These are phyloP conservation scores for Actinopyga echinites DNA, from an alignment of 53 echinoderm and acorn worm genomes.

Conservation along the genomic window DNA sequence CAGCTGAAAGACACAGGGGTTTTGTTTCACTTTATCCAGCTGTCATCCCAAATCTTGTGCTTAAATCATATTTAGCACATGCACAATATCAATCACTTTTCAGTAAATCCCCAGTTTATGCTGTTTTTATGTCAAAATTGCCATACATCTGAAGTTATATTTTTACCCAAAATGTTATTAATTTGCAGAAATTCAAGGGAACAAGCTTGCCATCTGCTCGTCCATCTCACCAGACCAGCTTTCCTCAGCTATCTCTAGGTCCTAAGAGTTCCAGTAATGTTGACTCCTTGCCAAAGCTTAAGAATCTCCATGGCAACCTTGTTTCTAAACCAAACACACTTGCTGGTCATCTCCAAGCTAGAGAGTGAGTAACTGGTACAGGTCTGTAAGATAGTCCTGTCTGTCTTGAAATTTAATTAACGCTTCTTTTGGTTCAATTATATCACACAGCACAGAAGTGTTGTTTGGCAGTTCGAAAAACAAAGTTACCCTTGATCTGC, in stretches of 20 bases:
- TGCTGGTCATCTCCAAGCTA: slow-evolving; percentile 35
- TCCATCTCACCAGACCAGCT: slow-evolving; percentile 59
- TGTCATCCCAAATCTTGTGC: too few species aligned
- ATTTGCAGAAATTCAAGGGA: slow-evolving; percentile 37
- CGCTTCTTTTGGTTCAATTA: too few species aligned
- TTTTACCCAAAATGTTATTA: background rate
- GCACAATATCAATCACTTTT: too few species aligned
- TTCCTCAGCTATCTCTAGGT: slow-evolving; percentile 72
- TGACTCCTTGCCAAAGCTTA: slow-evolving; percentile 89
- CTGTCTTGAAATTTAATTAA: background rate
- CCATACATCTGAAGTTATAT: too few species aligned
- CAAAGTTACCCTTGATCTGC: too few species aligned
- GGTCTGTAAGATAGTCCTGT: background rate
- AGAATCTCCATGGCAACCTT: slow-evolving; percentile 82
- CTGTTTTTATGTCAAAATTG: too few species aligned
- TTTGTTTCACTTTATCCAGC: too few species aligned
- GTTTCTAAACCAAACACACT: slow-evolving; percentile 40
- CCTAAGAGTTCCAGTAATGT: slow-evolving; percentile 69
- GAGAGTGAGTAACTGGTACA: slow-evolving; percentile 53
- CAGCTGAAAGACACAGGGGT: too few species aligned
- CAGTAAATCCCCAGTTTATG: too few species aligned
- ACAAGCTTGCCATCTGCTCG: slow-evolving; percentile 53
- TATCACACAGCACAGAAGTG: too few species aligned
- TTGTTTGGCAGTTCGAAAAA: too few species aligned
- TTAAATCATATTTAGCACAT: too few species aligned